Base-by-base conservation (phyloP, 2,797 vertebrate species). In the Champsocephalus gunnari region DNA sequence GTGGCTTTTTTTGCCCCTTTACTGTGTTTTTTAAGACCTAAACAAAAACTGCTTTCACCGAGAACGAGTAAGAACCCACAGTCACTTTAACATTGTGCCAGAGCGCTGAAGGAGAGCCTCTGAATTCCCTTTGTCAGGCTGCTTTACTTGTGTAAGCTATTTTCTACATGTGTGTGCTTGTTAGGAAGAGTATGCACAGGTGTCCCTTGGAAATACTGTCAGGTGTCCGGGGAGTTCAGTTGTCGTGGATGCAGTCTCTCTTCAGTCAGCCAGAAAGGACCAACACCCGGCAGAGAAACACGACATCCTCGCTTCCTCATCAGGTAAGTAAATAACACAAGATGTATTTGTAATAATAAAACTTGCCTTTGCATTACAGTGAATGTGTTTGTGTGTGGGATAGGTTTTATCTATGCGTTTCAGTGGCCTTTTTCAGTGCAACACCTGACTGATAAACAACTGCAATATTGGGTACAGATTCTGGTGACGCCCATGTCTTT, bases 241-340 rank as follows among this genome's bases (percentile, higher is more conserved):
- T 74, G 93, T 89, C 92, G 89, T 93, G 93, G 92, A 79, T 84
- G 90, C 90, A 58, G 73, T 60, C 45, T 86, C 63, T 71, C 70
- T 56, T 82, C 69, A 80, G 64, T 81, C 75, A 82, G 66, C 16
- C 41, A 54, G 75, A 71, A 51, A 85, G 69, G 56, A 82, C 74
- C 87, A 77, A 79, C 90, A 81, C 76, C 87, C 73, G 4, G n/a
- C 71, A 68, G 14, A 65, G 71, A 64, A 34, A 28, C 66, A 41
- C 53, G 1, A 57, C 73, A 17, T 55, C 61, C 19, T 72, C 16
- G 14, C 71, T 73, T 77, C 71, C 0, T 78, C 34, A 49, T 76
- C 83, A 83, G 90, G 89, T 92, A 88, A 87, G 80, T 4, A 3
- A n/a, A 57, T 4, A 4, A 3, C 12, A 66, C 4, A 8, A 28